A percentile compares a stretch with the other conserved stretches of the same genome.
Conservation (phyloP, 1,140 invertebrate species). For the Aphelinus atriplicis region DNA sequence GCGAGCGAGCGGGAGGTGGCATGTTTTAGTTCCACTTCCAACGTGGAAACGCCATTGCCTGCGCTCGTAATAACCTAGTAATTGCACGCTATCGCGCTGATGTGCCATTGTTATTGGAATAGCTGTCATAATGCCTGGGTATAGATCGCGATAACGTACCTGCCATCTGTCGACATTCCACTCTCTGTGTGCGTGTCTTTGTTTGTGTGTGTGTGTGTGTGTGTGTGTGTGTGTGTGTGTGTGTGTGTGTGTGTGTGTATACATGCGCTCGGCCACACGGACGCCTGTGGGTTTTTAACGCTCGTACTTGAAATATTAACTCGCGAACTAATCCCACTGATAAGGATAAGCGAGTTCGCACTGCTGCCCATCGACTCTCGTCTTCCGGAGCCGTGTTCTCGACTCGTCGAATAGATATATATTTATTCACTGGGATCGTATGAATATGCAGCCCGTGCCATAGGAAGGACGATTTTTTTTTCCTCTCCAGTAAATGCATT, state of each 20-base stretch:
- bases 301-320: background rate
- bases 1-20: too few species aligned
- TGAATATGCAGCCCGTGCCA: too few species aligned
- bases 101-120: conserved; percentile 29
- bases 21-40: background rate
- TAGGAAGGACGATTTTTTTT: too few species aligned
- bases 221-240: too few species aligned
- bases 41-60: conserved; percentile 1
- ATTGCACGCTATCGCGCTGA: conserved; percentile 23
- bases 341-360: background rate
- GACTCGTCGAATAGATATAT: too few species aligned
- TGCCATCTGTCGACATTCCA: conserved; percentile 16
- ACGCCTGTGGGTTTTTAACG: background rate
- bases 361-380: too few species aligned
- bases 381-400: too few species aligned
- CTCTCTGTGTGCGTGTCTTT: too few species aligned
- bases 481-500: too few species aligned
- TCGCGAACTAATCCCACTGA: background rate
- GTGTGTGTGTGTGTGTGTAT: background rate
- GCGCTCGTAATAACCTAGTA: conserved; percentile 26
- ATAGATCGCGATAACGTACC: conserved; percentile 11
- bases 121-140: conserved; percentile 24
- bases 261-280: background rate
- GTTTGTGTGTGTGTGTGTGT: background rate
- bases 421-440: too few species aligned